phyloP scores from a whole-genome alignment of 1,140 invertebrate genomes.

The Hypsibius dujardini region DNA sequence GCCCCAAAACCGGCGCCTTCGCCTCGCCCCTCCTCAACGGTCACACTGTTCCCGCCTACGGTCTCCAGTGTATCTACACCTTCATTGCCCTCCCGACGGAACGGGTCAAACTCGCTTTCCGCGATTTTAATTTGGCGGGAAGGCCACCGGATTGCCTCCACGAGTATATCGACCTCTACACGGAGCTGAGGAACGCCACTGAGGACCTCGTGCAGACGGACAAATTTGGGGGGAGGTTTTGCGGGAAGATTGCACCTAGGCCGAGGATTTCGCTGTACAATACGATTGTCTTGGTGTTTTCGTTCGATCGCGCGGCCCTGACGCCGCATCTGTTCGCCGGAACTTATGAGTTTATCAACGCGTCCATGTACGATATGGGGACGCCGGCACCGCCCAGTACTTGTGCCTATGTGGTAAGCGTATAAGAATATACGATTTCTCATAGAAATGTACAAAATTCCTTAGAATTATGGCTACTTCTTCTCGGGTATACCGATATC shows the following conservation, averaged over 20 bases:
- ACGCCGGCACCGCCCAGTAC: conserved; percentile 44
- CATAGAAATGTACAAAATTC: too few species aligned
- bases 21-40: conserved; percentile 27
- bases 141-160: conserved; percentile 82
- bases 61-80: conserved; percentile 76
- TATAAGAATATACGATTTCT: conserved; percentile 33
- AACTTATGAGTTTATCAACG: conserved; percentile 76
- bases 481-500: too few species aligned
- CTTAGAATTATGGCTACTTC: too few species aligned
- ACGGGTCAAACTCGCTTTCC: conserved; percentile 77
- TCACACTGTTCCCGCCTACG: background rate
- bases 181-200: conserved; percentile 48
- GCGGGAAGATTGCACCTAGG: conserved; percentile 76
- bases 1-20: conserved; percentile 61
- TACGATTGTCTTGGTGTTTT: conserved; percentile 81
- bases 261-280: conserved; percentile 71
- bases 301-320: conserved; percentile 65
- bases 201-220: conserved; percentile 61
- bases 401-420: conserved; percentile 33
- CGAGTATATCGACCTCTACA: conserved; percentile 92
- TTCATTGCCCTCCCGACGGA: conserved; percentile 78
- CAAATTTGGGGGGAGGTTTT: conserved; percentile 79
- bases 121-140: conserved; percentile 71
- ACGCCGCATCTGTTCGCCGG: conserved; percentile 60
- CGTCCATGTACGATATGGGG: conserved; percentile 80